Evolutionary conservation across 2,888 invertebrate genomes (phyloP).

Genomic region (Eupithecia abbreviata): DNA sequence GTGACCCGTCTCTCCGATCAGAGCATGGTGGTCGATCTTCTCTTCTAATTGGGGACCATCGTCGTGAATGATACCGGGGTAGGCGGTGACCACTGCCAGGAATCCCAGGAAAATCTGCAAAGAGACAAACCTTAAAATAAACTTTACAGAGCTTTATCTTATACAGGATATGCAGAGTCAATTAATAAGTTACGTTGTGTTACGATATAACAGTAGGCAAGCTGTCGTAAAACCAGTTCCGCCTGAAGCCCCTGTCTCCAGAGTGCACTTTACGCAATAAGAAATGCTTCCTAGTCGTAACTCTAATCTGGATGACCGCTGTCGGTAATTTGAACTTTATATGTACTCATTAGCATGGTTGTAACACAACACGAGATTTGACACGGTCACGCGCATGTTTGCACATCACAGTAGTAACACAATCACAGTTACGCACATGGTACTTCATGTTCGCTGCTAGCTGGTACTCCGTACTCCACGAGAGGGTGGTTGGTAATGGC

Average conservation of each 20-base stretch:
- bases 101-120: slow-evolving; percentile 79
- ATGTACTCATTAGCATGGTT: slow-evolving; percentile 21
- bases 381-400: slow-evolving; percentile 40
- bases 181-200: slow-evolving; percentile 37
- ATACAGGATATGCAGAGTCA: slow-evolving; percentile 16
- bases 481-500: slow-evolving; percentile 78
- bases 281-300: slow-evolving; percentile 60
- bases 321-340: slow-evolving; percentile 21
- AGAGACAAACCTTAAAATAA: slow-evolving; percentile 30
- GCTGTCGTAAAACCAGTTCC: slow-evolving; percentile 55
- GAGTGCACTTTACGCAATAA: slow-evolving; percentile 61
- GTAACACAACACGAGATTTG: slow-evolving; percentile 50
- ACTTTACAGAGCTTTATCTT: background rate
- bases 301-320: slow-evolving; percentile 56
- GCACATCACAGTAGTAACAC: slow-evolving; percentile 49
- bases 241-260: slow-evolving; percentile 54
- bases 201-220: slow-evolving; percentile 38
- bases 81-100: slow-evolving; percentile 74
- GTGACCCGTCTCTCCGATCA: slow-evolving; percentile 80
- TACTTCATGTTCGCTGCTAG: slow-evolving; percentile 71
- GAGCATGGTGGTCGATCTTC: slow-evolving; percentile 69
- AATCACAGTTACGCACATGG: slow-evolving; percentile 72
- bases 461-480: slow-evolving; percentile 65
- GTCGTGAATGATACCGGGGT: slow-evolving; percentile 76
- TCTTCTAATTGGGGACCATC: slow-evolving; percentile 71